Conservation (phyloP, 2,113 vertebrate genomes). For the Odobenus rosmarus region DNA sequence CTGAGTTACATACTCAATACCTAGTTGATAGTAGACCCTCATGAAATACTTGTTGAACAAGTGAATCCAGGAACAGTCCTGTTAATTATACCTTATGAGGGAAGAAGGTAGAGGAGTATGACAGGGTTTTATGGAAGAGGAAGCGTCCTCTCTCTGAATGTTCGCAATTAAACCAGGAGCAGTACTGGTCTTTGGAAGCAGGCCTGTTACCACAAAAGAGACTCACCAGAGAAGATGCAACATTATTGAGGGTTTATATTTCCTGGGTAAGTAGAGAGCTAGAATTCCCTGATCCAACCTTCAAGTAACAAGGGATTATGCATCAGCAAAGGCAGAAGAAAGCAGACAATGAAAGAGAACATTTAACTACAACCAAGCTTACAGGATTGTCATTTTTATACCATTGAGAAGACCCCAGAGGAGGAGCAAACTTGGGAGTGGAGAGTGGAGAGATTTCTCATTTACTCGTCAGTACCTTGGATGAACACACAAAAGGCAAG, state of each 20-base stretch:
- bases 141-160: fast-evolving
- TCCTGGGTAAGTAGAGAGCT: neutral
- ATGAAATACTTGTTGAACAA: neutral
- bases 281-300: neutral
- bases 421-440: neutral
- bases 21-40: neutral
- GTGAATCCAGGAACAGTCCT: too few species aligned
- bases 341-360: neutral
- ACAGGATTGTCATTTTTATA: neutral
- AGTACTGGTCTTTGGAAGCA: neutral
- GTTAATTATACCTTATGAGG: neutral
- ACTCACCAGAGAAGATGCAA: neutral
- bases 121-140: neutral
- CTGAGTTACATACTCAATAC: neutral
- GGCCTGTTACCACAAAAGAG: too few species aligned
- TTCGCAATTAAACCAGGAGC: too few species aligned
- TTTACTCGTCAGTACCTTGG: neutral
- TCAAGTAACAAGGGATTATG: neutral
- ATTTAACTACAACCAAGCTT: neutral
- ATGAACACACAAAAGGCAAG: conserved; percentile 36
- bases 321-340: neutral
- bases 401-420: neutral
- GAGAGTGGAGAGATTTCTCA: neutral
- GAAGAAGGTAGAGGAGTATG: too few species aligned
- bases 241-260: neutral